Conservation (phyloP, 2,888 invertebrate genomes). For the Neoitamus cyanurus region DNA sequence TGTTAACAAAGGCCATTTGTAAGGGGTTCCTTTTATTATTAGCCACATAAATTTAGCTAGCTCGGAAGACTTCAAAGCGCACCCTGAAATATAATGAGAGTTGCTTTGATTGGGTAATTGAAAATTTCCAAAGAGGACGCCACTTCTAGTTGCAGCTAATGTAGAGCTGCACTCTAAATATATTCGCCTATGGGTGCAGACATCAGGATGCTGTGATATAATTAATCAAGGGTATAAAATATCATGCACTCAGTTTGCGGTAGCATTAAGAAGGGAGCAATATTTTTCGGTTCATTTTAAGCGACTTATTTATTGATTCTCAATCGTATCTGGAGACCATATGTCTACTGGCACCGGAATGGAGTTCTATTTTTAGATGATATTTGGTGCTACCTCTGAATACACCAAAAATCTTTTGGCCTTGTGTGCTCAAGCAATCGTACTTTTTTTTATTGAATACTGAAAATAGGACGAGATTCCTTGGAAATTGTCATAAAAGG, state of each 20-base stretch:
- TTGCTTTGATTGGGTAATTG: not conserved
- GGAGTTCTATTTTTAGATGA: not conserved
- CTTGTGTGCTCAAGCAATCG: not conserved
- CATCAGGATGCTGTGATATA: too few relatives aligned
- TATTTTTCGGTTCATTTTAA: not conserved
- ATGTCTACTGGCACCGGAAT: not conserved
- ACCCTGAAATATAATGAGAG: not conserved
- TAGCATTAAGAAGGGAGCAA: not conserved
- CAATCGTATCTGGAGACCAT: not conserved
- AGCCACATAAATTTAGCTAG: not conserved
- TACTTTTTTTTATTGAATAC: not conserved
- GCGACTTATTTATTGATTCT: not conserved
- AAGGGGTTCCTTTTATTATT: not conserved
- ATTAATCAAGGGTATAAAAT: too few relatives aligned
- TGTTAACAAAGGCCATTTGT: not conserved
- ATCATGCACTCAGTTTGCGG: too few relatives aligned
- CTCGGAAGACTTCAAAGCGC: not conserved
- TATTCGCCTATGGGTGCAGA: too few relatives aligned
- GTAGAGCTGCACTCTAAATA: too few relatives aligned
- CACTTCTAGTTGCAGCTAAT: not conserved
- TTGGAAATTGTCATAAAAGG: not conserved
- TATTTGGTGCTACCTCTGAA: not conserved
- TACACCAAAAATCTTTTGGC: not conserved
- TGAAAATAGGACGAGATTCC: not conserved
- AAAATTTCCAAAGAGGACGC: not conserved